These are phyloP conservation scores for Elephantulus edwardii DNA, from an alignment of 2,113 vertebrate genomes.

Conservation along the genomic window DNA sequence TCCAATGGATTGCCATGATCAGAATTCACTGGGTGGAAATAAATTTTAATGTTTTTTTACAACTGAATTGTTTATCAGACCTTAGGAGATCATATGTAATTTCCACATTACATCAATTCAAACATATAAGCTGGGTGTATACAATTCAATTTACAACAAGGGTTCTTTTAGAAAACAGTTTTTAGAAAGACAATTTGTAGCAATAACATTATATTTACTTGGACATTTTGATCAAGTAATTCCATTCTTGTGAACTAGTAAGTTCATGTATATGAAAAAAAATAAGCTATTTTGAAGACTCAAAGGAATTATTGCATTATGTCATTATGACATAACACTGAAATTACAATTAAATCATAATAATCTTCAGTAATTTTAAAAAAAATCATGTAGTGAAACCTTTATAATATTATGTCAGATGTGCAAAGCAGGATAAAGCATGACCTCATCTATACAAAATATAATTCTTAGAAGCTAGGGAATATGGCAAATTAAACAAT, in stretches of 20 bases:
- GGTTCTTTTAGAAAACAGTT: neutral
- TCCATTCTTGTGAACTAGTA: neutral
- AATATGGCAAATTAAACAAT: neutral
- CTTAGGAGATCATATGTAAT: no score
- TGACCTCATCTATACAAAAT: neutral
- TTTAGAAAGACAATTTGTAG: conserved; percentile 7
- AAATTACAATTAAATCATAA: neutral
- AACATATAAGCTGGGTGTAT: no score
- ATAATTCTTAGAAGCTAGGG: neutral
- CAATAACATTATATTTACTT: neutral
- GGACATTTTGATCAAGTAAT: neutral
- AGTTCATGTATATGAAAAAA: neutral
- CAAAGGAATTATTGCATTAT: neutral
- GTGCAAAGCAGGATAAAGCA: neutral
- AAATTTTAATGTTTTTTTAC: no score
- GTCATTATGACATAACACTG: neutral
- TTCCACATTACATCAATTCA: no score
- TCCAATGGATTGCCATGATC: no score
- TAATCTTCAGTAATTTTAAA: neutral
- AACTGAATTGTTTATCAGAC: no score
- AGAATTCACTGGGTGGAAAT: no score
- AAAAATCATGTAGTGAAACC: neutral
- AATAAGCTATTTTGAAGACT: neutral
- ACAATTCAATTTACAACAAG: no score
- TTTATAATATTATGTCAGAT: neutral